Percentiles rank a stretch among this genome's conserved stretches.
Conservation (phyloP, 2,113 vertebrate genomes). For the Leptobrachium leishanense region DNA sequence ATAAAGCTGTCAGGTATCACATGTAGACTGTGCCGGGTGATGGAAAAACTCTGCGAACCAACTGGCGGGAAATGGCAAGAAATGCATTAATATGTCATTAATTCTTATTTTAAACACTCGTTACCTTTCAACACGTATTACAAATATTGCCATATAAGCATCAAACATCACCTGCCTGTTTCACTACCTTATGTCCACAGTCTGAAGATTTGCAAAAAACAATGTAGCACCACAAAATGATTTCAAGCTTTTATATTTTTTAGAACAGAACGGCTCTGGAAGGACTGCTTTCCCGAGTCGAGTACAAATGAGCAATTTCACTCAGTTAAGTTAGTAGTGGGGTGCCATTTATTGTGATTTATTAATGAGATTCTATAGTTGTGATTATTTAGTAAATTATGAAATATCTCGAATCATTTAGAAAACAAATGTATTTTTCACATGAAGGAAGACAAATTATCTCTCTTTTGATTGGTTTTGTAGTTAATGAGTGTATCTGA, state of each 20-base stretch:
- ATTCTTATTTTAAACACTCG: background rate
- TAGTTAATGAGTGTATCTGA: conserved; percentile 51
- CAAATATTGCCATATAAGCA: too few relatives aligned
- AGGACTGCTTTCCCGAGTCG: too few relatives aligned
- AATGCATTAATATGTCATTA: conserved; percentile 17
- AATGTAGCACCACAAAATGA: too few relatives aligned
- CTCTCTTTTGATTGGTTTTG: conserved; percentile 47
- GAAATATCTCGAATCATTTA: conserved; percentile 37
- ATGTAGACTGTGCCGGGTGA: conserved; percentile 22
- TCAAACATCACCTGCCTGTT: too few relatives aligned
- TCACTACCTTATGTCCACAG: too few relatives aligned
- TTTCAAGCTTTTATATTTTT: too few relatives aligned
- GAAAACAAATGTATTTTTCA: conserved; percentile 44
- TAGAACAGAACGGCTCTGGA: too few relatives aligned
- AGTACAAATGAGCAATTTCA: too few relatives aligned
- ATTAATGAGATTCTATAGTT: background rate
- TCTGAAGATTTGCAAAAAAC: too few relatives aligned
- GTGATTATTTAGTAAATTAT: conserved; percentile 22
- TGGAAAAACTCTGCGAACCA: conserved; percentile 20
- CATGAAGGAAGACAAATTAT: conserved; percentile 48
- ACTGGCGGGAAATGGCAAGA: background rate
- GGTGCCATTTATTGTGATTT: background rate
- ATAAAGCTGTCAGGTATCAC: conserved; percentile 41
- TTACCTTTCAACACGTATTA: conserved; percentile 7
- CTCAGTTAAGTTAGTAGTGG: background rate